Evolutionary conservation across 2,888 invertebrate genomes (phyloP), one percentile per base, ranked within the genome.

Genomic region (Scaeva pyrastri): DNA sequence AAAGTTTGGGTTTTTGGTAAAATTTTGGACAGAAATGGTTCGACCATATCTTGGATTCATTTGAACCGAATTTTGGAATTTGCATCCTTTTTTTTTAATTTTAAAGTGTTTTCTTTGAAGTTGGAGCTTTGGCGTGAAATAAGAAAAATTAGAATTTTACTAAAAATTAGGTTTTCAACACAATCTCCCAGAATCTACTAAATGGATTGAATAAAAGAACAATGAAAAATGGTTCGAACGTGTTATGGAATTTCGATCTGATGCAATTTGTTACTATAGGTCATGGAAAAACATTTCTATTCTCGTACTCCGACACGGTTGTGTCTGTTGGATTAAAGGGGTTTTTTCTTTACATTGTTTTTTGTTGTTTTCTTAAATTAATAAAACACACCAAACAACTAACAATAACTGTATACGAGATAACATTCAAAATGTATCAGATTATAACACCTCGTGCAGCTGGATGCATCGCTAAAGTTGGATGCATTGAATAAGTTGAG

Each of bases 221-320:
- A 64, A 14, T 66, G 66, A 66, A 66, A 48, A 66, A 66, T 66
- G 48, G 26, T 19, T 66, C 19, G 66, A 66, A 66, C 66, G 48
- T 66, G 66, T 48, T 43, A 66, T 66, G 66, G 66, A 66, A 66
- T 66, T 66, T 48, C 66, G 66, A 66, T 66, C 66, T 66, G 48
- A 66, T 66, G 66, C 66, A 66, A 66, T 31, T 66, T 66, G 66
- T 66, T 66, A 48, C 66, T 16, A 48, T 66, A 66, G 66, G 66
- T 66, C 48, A 66, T 66, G 66, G 45, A 66, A 66, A 66, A 64
- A 48, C 66, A 36, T 66, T 66, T 66, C 26, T 66, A 48, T 66
- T 48, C 26, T 66, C 48, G 48, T 66, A 31, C 48, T 26, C 19
- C 31, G 48, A 48, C n/a, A n/a, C 48, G 66, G 19, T 48, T 48